phyloP scores from a whole-genome alignment of 2,113 vertebrate species.

The Elachura formosa region DNA sequence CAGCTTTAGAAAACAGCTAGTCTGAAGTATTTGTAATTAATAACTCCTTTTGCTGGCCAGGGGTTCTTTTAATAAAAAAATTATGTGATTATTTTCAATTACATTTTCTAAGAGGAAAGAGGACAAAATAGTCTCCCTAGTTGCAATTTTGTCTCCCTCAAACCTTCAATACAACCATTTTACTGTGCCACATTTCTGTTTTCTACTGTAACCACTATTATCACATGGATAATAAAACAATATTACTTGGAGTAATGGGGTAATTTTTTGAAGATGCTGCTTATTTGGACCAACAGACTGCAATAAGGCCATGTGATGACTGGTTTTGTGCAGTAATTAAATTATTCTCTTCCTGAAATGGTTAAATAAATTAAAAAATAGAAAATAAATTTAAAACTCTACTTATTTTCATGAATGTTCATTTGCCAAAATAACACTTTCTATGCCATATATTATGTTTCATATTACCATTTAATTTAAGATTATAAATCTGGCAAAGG shows the following conservation, averaged over 20 bases:
- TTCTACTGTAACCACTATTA: not conserved
- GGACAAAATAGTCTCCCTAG: not conserved
- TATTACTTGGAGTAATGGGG: not conserved
- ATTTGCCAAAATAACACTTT: not conserved
- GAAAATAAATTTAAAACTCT: not conserved
- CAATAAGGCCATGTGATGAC: not conserved
- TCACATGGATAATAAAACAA: not conserved
- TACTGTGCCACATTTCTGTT: not conserved
- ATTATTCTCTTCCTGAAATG: not conserved
- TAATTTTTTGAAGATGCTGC: constrained; percentile 7
- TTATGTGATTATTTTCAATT: not conserved
- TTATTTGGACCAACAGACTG: constrained; percentile 14
- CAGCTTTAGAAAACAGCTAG: rapidly evolving
- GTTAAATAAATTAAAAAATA: not conserved
- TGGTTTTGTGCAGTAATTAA: constrained; percentile 7
- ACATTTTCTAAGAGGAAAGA: not conserved
- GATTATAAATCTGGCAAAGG: not conserved
- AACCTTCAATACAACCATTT: not conserved
- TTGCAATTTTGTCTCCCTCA: not conserved
- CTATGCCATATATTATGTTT: not conserved
- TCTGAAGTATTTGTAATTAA: not conserved
- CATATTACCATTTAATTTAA: not conserved
- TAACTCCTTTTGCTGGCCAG: not conserved
- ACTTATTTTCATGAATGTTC: not conserved
- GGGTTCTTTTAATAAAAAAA: not conserved